Evolutionary conservation across 1,140 invertebrate species (phyloP), one percentile per base, ranked within the genome.

Genomic region (Drosophila simulans): DNA sequence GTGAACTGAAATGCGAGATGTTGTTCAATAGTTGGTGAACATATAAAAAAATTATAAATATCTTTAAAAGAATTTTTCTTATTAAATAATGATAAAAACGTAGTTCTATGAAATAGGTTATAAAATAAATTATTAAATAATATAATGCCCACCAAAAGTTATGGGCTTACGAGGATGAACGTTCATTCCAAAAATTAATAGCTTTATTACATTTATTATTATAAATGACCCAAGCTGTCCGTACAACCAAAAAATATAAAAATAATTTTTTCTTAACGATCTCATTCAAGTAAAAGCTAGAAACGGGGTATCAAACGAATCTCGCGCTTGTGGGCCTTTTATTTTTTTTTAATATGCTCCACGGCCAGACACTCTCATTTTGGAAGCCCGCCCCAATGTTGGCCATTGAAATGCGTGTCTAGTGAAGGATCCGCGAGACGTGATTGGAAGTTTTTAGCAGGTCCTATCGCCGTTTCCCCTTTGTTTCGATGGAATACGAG

Each of bases 351-450:
- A 27, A 42, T 56, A 39, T 27, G 22, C 53, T 13, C 42, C 52
- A 37, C 20, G 40, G n/a, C 13, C 27, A 62, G 39, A 48, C 20
- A 40, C 22, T 11, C 11, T 10, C 7, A 42, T 20, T 15, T 66
- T 20, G 54, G 65, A 35, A 22, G 58, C 43, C 37, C 46, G 48
- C 68, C 49, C 59, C 49, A 56, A 34, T 58, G 76, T 71, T 77
- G 80, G 68, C 64, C 80, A 89, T 88, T 84, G 84, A 89, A 88
- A 88, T 89, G 84, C 84, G 84, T 88, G 84, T 63, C 80, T 89
- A 89, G 84, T 89, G 84, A 89, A 84, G 84, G 84, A 88, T 88
- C 72, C 69, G 84, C 63, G 84, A 27, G 73, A 88, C 84, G 84
- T 88, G 84, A 89, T 89, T 83, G 68, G 69, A 83, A 84, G 88